Percentiles rank a stretch among this genome's conserved stretches.
Evolutionary conservation across 2,113 vertebrate species (phyloP).

Genomic region (Muscicapa adusta): DNA sequence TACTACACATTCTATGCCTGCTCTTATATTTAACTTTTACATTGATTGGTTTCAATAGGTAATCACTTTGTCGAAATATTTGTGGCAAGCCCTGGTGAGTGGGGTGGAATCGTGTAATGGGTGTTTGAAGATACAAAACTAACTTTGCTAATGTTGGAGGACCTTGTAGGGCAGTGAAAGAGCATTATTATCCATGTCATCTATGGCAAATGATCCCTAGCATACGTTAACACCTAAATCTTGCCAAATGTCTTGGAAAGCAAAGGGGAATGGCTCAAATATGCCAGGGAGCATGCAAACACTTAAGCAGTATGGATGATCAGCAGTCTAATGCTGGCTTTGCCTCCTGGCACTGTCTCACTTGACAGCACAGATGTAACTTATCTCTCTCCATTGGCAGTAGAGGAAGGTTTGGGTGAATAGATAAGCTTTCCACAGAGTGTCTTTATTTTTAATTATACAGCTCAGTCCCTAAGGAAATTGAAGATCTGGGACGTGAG

Average conservation of each 20-base stretch:
- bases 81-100: not conserved
- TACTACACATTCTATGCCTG: rapidly evolving
- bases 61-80: not conserved
- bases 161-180: not conserved
- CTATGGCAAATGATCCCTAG: not conserved
- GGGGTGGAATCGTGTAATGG: not conserved
- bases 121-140: not conserved
- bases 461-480: not conserved
- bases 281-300: not conserved
- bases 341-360: not conserved
- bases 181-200: not conserved
- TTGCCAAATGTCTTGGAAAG: not conserved
- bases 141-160: not conserved
- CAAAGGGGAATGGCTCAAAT: not conserved
- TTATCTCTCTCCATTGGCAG: not conserved
- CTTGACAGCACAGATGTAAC: not conserved
- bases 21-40: not conserved
- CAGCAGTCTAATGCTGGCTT: not conserved
- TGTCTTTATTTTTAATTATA: not conserved
- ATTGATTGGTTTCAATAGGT: not conserved
- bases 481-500: not conserved
- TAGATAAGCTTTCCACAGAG: not conserved
- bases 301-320: not conserved
- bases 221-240: not conserved
- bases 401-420: not conserved